These are phyloP conservation scores for Listrodromus nycthemerus DNA, from an alignment of 2,888 invertebrate species.

Conservation along the genomic window DNA sequence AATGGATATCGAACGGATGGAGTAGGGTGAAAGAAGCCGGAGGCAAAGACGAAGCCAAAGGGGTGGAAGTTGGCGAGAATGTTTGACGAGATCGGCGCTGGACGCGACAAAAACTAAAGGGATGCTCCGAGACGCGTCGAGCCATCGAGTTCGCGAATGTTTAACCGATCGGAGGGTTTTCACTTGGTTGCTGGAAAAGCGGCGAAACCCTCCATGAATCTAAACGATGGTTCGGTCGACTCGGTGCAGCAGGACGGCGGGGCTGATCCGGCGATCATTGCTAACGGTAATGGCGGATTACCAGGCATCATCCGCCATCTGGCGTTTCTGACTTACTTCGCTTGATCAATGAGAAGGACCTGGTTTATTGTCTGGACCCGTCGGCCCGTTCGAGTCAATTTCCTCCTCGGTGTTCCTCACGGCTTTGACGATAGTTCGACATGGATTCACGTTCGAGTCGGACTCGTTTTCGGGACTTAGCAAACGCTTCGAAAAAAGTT, in stretches of 20 bases:
- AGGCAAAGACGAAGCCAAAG: constrained; percentile 47
- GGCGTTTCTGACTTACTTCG: constrained; percentile 72
- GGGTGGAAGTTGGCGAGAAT: constrained; percentile 65
- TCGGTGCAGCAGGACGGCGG: constrained; percentile 33
- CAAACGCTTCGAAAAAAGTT: background rate
- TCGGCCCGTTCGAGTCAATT: constrained; percentile 15
- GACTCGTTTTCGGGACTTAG: background rate
- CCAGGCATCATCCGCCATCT: constrained; percentile 81
- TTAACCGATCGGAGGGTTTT: background rate
- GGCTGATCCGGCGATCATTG: constrained; percentile 78
- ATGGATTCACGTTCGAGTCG: background rate
- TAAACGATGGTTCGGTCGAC: constrained; percentile 75
- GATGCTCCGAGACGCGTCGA: constrained; percentile 61
- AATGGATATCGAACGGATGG: constrained; percentile 56
- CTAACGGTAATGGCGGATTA: constrained; percentile 83
- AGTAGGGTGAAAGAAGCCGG: constrained; percentile 11
- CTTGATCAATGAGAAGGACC: constrained; percentile 41
- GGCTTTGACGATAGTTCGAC: background rate
- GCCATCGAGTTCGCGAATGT: constrained; percentile 11
- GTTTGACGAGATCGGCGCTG: constrained; percentile 65
- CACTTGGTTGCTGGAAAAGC: constrained; percentile 53
- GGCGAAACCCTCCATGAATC: constrained; percentile 79
- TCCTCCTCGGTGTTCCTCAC: background rate
- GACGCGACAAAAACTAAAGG: constrained; percentile 63
- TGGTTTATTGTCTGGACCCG: constrained; percentile 45